Evolutionary conservation across 2,888 invertebrate species (phyloP).

Genomic region (Drosophila mercatorum): DNA sequence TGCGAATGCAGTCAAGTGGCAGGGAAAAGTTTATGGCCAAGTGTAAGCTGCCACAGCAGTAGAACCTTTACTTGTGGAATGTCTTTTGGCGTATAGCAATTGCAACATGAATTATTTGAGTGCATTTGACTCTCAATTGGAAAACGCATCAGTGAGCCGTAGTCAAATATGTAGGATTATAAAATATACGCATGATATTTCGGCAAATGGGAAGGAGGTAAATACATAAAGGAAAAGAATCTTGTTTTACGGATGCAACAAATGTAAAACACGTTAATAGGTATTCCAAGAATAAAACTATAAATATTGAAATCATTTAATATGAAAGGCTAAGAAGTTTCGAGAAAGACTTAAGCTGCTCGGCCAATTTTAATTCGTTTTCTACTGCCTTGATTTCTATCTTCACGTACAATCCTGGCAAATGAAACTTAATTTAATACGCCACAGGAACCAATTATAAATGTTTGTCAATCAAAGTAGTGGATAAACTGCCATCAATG

Average conservation of each 20-base stretch:
- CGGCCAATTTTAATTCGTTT: no score
- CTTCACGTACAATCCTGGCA: constrained; percentile 7
- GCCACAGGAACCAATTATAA: constrained; percentile 60
- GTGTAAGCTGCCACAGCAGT: constrained; percentile 8
- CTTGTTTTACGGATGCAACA: neutral
- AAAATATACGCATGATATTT: constrained; percentile 30
- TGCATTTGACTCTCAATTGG: constrained; percentile 22
- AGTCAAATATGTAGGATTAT: constrained; percentile 26
- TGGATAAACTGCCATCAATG: constrained; percentile 33
- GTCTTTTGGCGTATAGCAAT: constrained; percentile 5
- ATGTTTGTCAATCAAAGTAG: constrained; percentile 24
- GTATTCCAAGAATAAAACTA: neutral
- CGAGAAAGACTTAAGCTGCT: neutral
- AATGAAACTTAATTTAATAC: constrained; percentile 35
- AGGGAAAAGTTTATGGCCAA: constrained; percentile 54
- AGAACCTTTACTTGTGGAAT: neutral
- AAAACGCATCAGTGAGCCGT: constrained; percentile 25
- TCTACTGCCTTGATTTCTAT: no score
- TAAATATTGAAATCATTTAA: no score
- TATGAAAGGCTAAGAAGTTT: no score
- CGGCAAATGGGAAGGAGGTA: neutral
- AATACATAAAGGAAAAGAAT: neutral
- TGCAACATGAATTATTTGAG: constrained; percentile 20
- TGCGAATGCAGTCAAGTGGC: constrained; percentile 67
- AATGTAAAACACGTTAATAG: neutral